Conservation (phyloP, 2,113 vertebrate genomes). For the Sula dactylatra region DNA sequence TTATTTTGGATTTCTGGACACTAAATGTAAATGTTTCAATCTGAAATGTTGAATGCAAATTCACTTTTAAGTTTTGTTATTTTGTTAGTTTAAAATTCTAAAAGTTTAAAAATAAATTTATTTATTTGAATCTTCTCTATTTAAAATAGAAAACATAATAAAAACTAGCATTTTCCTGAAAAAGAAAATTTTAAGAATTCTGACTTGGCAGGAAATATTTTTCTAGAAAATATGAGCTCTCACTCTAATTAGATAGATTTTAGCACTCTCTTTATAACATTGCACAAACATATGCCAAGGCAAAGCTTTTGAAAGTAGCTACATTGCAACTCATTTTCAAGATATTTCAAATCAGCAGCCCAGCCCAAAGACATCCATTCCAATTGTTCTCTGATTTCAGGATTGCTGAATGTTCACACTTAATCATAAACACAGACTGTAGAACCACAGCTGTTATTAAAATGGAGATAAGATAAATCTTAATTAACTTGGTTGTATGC, state of each 20-base stretch:
- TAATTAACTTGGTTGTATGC: slow-evolving; percentile 32
- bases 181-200: background rate
- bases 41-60: background rate
- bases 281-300: background rate
- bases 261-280: background rate
- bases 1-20: background rate
- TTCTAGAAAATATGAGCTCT: background rate
- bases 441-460: slow-evolving; percentile 40
- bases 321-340: slow-evolving; percentile 20
- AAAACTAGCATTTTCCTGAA: background rate
- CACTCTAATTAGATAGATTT: background rate
- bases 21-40: background rate
- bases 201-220: background rate
- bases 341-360: slow-evolving; percentile 26
- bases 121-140: background rate
- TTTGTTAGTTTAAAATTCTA: background rate
- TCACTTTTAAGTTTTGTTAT: background rate
- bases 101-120: background rate
- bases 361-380: slow-evolving; percentile 12
- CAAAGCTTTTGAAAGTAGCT: slow-evolving; percentile 5
- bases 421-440: slow-evolving; percentile 40
- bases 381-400: slow-evolving; percentile 22
- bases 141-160: background rate
- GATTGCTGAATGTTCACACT: slow-evolving; percentile 9
- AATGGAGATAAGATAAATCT: slow-evolving; percentile 59